Evolutionary conservation across 2,888 invertebrate species (phyloP).

Genomic region (Leucoptera coffeella): DNA sequence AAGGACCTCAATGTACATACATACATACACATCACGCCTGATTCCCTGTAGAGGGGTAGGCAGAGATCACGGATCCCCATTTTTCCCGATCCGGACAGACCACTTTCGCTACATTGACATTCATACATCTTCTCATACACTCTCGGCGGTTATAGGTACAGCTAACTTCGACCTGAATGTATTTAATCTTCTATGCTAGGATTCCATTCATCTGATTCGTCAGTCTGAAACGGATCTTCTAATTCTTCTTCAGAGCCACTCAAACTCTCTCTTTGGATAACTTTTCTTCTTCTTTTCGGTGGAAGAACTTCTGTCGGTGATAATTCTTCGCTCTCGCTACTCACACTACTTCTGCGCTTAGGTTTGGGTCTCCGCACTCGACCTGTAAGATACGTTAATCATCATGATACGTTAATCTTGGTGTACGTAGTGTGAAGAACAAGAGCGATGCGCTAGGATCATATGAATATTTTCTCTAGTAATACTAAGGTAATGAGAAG

Average conservation of each 20-base stretch:
- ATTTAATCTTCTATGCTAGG: too few relatives aligned
- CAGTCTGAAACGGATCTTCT: conserved; percentile 38
- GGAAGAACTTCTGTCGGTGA: conserved; percentile 7
- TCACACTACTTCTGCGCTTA: conserved; percentile 11
- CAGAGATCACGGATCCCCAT: too few relatives aligned
- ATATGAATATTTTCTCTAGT: too few relatives aligned
- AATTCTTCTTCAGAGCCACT: conserved; percentile 16
- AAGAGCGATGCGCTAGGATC: background rate
- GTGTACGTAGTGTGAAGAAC: background rate
- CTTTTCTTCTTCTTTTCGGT: conserved; percentile 20
- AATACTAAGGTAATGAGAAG: too few relatives aligned
- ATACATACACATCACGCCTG: too few relatives aligned
- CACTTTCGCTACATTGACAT: too few relatives aligned
- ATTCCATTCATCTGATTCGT: conserved; percentile 43
- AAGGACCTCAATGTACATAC: too few relatives aligned
- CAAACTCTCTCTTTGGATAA: conserved; percentile 11
- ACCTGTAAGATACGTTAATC: background rate
- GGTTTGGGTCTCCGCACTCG: conserved; percentile 6
- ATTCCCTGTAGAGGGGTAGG: too few relatives aligned
- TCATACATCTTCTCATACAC: too few relatives aligned
- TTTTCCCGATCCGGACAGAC: too few relatives aligned
- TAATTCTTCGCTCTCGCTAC: conserved; percentile 2
- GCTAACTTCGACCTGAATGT: too few relatives aligned
- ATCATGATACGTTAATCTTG: background rate
- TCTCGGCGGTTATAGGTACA: too few relatives aligned